Evolutionary conservation across 2,888 invertebrate genomes (phyloP).

Genomic region (Aporophyla nigra): DNA sequence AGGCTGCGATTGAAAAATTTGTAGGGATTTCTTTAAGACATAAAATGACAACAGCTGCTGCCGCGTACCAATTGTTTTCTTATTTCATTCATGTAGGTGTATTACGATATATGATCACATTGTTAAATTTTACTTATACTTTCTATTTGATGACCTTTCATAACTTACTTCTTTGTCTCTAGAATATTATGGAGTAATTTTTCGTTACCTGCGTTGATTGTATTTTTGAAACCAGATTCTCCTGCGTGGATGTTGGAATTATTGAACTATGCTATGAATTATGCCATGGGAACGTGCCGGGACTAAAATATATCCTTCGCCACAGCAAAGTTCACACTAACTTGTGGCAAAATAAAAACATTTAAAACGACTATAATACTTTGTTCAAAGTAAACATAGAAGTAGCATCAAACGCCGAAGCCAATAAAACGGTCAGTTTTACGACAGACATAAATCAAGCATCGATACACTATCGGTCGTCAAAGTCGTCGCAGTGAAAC

Average conservation of each 20-base stretch:
- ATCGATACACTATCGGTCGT: slow-evolving; percentile 79
- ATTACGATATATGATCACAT: background rate
- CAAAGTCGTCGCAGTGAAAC: slow-evolving; percentile 70
- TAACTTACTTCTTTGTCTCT: background rate
- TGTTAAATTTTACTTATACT: background rate
- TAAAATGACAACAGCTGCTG: background rate
- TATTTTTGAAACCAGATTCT: too few relatives aligned
- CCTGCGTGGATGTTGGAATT: too few relatives aligned
- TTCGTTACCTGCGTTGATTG: too few relatives aligned
- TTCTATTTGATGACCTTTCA: background rate
- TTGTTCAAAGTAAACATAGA: slow-evolving; percentile 75
- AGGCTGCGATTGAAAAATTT: slow-evolving; percentile 22
- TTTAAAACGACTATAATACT: slow-evolving; percentile 64
- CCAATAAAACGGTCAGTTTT: slow-evolving; percentile 86
- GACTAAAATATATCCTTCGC: slow-evolving; percentile 2
- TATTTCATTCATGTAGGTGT: too few relatives aligned
- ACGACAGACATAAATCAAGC: slow-evolving; percentile 85
- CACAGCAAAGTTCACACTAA: slow-evolving; percentile 59
- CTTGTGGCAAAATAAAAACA: slow-evolving; percentile 62
- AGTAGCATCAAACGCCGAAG: slow-evolving; percentile 74
- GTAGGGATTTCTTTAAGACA: slow-evolving; percentile 7
- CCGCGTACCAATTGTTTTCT: background rate
- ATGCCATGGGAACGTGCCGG: too few relatives aligned
- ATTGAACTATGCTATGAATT: too few relatives aligned
- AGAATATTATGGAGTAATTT: background rate